Conservation (phyloP, 1,140 invertebrate species). For the Drosophila nebulosa region DNA sequence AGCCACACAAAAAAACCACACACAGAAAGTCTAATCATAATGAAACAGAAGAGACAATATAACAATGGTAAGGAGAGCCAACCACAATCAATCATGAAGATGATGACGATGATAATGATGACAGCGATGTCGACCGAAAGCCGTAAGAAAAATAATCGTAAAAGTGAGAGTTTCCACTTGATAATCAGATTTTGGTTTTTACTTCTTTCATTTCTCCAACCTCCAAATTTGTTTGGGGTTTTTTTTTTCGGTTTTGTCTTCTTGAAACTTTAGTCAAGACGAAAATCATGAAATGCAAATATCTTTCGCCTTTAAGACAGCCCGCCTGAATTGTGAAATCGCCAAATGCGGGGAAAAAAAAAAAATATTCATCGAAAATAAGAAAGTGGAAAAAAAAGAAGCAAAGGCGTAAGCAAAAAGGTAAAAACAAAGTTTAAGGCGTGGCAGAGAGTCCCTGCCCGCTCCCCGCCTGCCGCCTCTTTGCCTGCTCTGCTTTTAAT, state of each 20-base stretch:
- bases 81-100: neutral
- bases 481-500: conserved; percentile 55
- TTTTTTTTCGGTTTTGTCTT: conserved; percentile 27
- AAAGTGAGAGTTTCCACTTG: conserved; percentile 78
- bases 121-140: conserved; percentile 53
- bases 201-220: conserved; percentile 34
- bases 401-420: conserved; percentile 5
- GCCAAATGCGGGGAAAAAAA: conserved; percentile 11
- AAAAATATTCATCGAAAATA: conserved; percentile 14
- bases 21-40: conserved; percentile 69
- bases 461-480: conserved; percentile 11
- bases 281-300: conserved; percentile 52
- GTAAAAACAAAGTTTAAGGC: conserved; percentile 39
- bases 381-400: neutral
- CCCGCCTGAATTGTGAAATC: conserved; percentile 63
- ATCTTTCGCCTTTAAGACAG: conserved; percentile 36
- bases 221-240: conserved; percentile 10
- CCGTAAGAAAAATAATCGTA: conserved; percentile 77
- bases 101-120: too few relatives aligned
- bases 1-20: conserved; percentile 51
- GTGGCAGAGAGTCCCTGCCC: conserved; percentile 14
- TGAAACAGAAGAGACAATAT: conserved; percentile 64
- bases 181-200: conserved; percentile 56
- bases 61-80: neutral
- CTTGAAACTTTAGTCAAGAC: conserved; percentile 2